phyloP scores from a whole-genome alignment of 1,140 invertebrate species.

The Choristoneura fumiferana region DNA sequence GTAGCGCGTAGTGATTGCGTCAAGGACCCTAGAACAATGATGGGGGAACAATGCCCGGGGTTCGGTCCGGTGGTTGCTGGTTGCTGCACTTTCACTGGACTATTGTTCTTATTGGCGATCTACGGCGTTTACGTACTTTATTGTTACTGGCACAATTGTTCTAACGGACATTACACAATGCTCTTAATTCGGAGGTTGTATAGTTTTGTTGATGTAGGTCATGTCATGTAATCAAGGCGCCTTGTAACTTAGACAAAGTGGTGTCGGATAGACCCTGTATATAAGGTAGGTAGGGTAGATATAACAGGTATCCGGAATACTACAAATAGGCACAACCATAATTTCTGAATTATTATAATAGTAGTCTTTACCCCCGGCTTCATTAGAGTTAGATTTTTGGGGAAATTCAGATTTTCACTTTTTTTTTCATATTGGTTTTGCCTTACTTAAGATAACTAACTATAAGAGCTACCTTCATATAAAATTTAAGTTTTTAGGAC shows the following conservation, averaged over 20 bases:
- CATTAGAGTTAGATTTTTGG: no score
- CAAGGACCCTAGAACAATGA: slow-evolving; percentile 71
- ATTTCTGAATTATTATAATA: no score
- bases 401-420: no score
- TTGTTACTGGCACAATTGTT: slow-evolving; percentile 37
- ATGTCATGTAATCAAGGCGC: slow-evolving; percentile 20
- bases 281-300: no score
- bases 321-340: no score
- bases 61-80: slow-evolving; percentile 41
- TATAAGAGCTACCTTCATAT: no score
- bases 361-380: no score
- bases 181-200: slow-evolving; percentile 24
- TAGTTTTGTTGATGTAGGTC: slow-evolving; percentile 29
- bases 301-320: no score
- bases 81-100: slow-evolving; percentile 62
- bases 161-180: slow-evolving; percentile 40
- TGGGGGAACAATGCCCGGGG: slow-evolving; percentile 55
- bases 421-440: no score
- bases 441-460: no score
- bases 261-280: no score
- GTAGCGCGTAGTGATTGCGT: slow-evolving; percentile 49
- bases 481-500: no score
- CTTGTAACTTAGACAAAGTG: neutral
- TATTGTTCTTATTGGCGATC: slow-evolving; percentile 64
- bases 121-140: slow-evolving; percentile 36